Percentiles rank a stretch among this genome's conserved stretches.
Conservation (phyloP, 1,140 invertebrate species). For the Akabosia matsudoensis region DNA sequence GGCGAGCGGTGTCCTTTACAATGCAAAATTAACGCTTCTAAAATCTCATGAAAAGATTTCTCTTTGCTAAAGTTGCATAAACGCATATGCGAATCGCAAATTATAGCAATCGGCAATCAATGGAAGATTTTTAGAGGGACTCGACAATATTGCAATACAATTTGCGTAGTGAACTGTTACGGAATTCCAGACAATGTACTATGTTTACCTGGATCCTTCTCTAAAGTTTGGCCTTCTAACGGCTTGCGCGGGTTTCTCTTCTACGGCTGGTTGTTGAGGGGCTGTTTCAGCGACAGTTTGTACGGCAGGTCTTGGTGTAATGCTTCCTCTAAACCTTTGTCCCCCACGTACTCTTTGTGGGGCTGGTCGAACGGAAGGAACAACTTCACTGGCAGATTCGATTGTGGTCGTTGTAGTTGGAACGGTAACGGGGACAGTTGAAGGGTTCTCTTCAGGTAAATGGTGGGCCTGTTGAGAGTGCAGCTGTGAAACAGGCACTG, state of each 20-base stretch:
- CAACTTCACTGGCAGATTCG: not conserved
- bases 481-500: constrained; percentile 17
- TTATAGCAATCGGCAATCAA: too few relatives aligned
- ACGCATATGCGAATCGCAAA: too few relatives aligned
- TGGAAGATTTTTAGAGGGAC: too few relatives aligned
- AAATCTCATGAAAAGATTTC: too few relatives aligned
- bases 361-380: not conserved
- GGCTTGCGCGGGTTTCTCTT: not conserved
- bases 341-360: constrained; percentile 6
- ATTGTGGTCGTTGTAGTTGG: constrained; percentile 15
- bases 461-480: not conserved
- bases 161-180: not conserved
- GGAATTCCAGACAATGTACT: not conserved
- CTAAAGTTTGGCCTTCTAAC: constrained; percentile 4
- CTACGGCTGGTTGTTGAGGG: not conserved
- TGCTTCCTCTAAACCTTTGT: not conserved
- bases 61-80: too few relatives aligned
- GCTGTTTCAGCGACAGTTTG: not conserved
- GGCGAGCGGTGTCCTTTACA: too few relatives aligned
- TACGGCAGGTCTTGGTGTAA: not conserved
- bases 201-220: not conserved
- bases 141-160: too few relatives aligned
- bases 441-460: not conserved
- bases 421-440: not conserved
- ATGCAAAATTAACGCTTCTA: too few relatives aligned